These are phyloP conservation scores for Tenthredo mesomela DNA, from an alignment of 2,888 invertebrate genomes.

Conservation along the genomic window DNA sequence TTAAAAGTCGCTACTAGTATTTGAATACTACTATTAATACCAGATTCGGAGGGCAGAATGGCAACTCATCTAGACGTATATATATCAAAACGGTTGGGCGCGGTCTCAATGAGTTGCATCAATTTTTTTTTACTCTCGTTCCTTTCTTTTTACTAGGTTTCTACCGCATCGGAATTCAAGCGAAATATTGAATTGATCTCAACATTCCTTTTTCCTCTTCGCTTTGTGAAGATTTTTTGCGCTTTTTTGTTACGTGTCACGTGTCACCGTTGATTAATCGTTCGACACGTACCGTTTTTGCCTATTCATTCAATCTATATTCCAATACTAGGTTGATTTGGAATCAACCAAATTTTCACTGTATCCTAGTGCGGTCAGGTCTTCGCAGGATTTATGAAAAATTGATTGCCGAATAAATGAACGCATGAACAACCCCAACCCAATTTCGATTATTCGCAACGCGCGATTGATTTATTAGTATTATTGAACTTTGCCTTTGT, in stretches of 20 bases:
- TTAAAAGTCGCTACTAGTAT: slow-evolving; percentile 16
- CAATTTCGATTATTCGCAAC: slow-evolving; percentile 12
- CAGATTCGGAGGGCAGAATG: background rate
- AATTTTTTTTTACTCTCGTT: background rate
- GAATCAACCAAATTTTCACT: background rate
- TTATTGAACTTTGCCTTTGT: background rate
- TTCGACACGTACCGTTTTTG: background rate
- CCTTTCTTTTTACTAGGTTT: background rate
- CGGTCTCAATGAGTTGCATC: background rate
- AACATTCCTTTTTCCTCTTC: background rate
- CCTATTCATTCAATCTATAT: background rate
- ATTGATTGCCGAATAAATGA: slow-evolving; percentile 1
- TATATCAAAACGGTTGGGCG: background rate
- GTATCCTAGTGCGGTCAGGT: background rate
- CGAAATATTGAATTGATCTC: background rate
- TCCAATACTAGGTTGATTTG: background rate
- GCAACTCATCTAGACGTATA: background rate
- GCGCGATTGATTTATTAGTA: slow-evolving; percentile 1
- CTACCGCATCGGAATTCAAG: background rate
- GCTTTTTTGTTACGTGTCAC: background rate
- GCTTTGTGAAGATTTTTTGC: background rate
- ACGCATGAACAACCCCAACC: background rate
- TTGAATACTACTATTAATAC: background rate
- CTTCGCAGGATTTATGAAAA: slow-evolving; percentile 3
- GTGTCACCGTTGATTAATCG: background rate